Conservation (phyloP, 2,888 invertebrate species). For the Apodemia duryi region DNA sequence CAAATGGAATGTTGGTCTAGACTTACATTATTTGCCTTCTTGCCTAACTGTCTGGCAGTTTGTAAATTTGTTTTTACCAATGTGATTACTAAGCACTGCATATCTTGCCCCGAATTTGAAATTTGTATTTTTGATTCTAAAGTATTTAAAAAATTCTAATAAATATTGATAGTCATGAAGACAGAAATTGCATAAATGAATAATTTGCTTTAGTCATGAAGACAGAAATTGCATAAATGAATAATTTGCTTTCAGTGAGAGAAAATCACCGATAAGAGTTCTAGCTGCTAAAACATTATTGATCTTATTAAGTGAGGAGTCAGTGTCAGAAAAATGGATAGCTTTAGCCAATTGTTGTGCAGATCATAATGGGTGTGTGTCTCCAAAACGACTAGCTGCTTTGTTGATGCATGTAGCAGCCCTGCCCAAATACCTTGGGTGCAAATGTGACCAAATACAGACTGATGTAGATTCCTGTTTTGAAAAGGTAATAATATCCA, state of each 20-base stretch:
- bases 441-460: constrained; percentile 80
- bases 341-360: constrained; percentile 85
- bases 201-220: too few relatives aligned
- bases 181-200: neutral
- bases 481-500: constrained; percentile 73
- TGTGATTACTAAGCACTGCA: too few relatives aligned
- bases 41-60: too few relatives aligned
- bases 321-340: constrained; percentile 80
- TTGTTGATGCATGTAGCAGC: constrained; percentile 82
- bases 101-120: too few relatives aligned
- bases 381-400: constrained; percentile 80
- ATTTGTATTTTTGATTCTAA: too few relatives aligned
- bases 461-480: constrained; percentile 86
- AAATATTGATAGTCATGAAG: too few relatives aligned
- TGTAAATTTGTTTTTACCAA: too few relatives aligned
- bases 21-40: too few relatives aligned
- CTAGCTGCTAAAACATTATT: constrained; percentile 84
- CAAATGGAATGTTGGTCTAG: too few relatives aligned
- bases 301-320: constrained; percentile 82
- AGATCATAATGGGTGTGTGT: constrained; percentile 87
- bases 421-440: constrained; percentile 80
- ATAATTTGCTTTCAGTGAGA: constrained; percentile 59
- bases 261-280: constrained; percentile 81
- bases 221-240: neutral
- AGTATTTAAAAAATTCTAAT: too few relatives aligned